Conservation (phyloP, 1,140 invertebrate species). For the Melanaphis sacchari region DNA sequence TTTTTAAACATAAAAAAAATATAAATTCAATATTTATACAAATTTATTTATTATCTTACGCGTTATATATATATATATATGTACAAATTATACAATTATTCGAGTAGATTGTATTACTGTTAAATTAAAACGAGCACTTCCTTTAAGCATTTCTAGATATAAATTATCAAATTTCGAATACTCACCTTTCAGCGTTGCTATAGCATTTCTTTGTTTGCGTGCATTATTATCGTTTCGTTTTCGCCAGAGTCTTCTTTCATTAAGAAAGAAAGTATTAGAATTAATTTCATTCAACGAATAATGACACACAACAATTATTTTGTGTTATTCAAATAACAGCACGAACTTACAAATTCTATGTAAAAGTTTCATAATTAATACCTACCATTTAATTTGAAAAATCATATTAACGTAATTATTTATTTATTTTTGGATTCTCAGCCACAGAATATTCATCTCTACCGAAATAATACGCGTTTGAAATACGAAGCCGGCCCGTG, state of each 20-base stretch:
- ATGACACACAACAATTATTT: neutral
- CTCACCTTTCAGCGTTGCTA: neutral
- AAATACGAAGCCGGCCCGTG: neutral
- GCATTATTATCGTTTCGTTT: neutral
- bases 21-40: neutral
- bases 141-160: neutral
- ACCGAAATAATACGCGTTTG: neutral
- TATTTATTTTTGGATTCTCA: neutral
- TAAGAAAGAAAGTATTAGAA: neutral
- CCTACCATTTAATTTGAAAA: neutral
- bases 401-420: neutral
- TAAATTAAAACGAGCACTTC: neutral
- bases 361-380: neutral
- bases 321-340: neutral
- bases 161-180: neutral
- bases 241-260: neutral
- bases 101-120: neutral
- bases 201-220: neutral
- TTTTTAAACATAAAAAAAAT: neutral
- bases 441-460: neutral
- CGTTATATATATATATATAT: too few species aligned
- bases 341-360: neutral
- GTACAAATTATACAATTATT: neutral
- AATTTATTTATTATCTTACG: neutral
- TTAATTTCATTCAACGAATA: neutral